A percentile compares a stretch with the other conserved stretches of the same genome.
Conservation (phyloP, 1,140 invertebrate genomes). For the Galleria mellonella region DNA sequence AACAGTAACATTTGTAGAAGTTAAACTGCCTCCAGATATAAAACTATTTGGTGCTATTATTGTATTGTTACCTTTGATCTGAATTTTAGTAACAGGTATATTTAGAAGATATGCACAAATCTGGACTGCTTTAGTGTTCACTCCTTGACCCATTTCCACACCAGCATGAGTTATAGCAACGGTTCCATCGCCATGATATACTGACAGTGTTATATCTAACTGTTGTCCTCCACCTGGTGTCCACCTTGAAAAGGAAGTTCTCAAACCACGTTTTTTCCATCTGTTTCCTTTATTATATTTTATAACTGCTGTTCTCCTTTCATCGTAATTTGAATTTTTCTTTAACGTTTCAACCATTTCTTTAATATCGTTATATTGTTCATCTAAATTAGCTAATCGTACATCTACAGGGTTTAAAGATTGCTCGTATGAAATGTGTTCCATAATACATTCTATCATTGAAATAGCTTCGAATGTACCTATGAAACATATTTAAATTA, state of each 20-base stretch:
- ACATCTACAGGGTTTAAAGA: conserved; percentile 82
- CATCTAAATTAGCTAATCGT: conserved; percentile 77
- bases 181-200: conserved; percentile 85
- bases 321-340: conserved; percentile 75
- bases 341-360: conserved; percentile 54
- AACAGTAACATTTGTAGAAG: conserved; percentile 23
- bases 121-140: conserved; percentile 84
- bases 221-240: conserved; percentile 66
- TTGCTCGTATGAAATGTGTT: conserved; percentile 83
- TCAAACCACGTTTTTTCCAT: conserved; percentile 86
- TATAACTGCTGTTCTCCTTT: conserved; percentile 73
- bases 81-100: conserved; percentile 79
- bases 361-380: conserved; percentile 37
- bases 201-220: conserved; percentile 78
- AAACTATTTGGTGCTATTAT: conserved; percentile 75
- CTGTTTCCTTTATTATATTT: conserved; percentile 81
- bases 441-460: conserved; percentile 87
- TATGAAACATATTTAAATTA: conserved; percentile 32
- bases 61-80: conserved; percentile 78
- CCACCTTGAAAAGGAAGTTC: conserved; percentile 81
- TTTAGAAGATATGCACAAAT: conserved; percentile 81
- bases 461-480: conserved; percentile 79
- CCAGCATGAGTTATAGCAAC: conserved; percentile 84
- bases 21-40: conserved; percentile 76
- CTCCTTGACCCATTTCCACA: conserved; percentile 89